Conservation (phyloP, 2,113 vertebrate species). For the Vanacampus margaritifer region DNA sequence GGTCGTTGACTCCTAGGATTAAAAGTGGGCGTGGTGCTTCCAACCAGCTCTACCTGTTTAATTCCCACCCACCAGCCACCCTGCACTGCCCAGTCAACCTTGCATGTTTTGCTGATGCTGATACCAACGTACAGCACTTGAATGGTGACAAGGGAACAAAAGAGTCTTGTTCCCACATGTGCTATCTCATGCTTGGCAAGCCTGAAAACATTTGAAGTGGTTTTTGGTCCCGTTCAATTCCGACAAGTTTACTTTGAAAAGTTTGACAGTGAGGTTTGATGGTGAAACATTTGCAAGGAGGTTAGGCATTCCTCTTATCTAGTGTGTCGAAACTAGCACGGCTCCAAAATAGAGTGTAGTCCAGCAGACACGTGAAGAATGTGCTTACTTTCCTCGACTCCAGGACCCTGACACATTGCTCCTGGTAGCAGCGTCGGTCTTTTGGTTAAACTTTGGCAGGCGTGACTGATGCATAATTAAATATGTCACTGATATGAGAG, state of each 20-base stretch:
- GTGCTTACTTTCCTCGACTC: constrained; percentile 38
- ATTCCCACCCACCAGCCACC: neutral
- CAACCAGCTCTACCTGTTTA: constrained; percentile 44
- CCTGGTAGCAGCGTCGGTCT: constrained; percentile 5
- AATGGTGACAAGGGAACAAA: constrained; percentile 1
- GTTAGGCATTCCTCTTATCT: constrained; percentile 56
- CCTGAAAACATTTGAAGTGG: constrained; percentile 22
- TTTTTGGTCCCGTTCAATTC: constrained; percentile 34
- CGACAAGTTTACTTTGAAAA: constrained; percentile 29
- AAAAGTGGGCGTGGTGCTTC: constrained; percentile 22
- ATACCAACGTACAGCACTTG: neutral
- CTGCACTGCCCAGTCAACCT: neutral
- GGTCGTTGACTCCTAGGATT: neutral
- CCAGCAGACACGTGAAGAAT: constrained; percentile 43
- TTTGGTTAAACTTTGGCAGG: constrained; percentile 13
- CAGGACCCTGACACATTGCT: constrained; percentile 46
- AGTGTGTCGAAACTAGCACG: constrained; percentile 52
- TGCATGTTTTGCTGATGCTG: neutral
- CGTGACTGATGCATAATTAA: constrained; percentile 20
- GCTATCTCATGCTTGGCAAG: constrained; percentile 35
- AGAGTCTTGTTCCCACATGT: constrained; percentile 5
- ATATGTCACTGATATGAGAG: constrained; percentile 27
- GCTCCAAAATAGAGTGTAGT: constrained; percentile 46
- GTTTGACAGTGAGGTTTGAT: constrained; percentile 57
- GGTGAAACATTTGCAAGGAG: constrained; percentile 49